Base-by-base conservation (phyloP, 2,888 invertebrate genomes). In the Halocaridina rubra region DNA sequence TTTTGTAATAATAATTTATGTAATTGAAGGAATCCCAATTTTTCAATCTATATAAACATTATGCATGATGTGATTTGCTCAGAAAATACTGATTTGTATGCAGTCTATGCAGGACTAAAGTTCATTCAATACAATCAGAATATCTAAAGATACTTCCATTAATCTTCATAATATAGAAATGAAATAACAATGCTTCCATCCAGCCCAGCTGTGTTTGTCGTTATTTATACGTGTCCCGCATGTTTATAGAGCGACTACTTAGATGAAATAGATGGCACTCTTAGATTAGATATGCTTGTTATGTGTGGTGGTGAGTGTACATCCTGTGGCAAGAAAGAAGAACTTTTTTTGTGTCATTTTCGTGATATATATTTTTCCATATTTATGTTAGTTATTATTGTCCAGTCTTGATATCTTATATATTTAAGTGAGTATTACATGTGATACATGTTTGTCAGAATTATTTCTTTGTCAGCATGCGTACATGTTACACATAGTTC, bases 91-190 rank as follows among this genome's bases (percentile, higher is more conserved):
- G n/a, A n/a, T n/a, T n/a, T n/a, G n/a, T n/a, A n/a, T n/a, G n/a
- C n/a, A n/a, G n/a, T n/a, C n/a, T n/a, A n/a, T n/a, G n/a, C n/a
- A n/a, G n/a, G n/a, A n/a, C n/a, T n/a, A n/a, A n/a, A n/a, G n/a
- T n/a, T n/a, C n/a, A n/a, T n/a, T n/a, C n/a, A n/a, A n/a, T n/a
- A n/a, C n/a, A n/a, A n/a, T n/a, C n/a, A n/a, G n/a, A n/a, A n/a
- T n/a, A n/a, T n/a, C n/a, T n/a, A n/a, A n/a, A 84, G 82, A 84
- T 77, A 84, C 82, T 78, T 76, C 75, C 53, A 64, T 81, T 81
- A 39, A 57, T 39, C 67, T 72, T 81, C 67, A 76, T 81, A 71
- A 75, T 46, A 30, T 69, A 74, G 53, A 33, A 67, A 75, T 78
- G 33, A 57, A 27, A 67, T 75, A 46, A 67, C 72, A 78, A 78